phyloP scores from a whole-genome alignment of 2,888 invertebrate species.

The Acheta domesticus region DNA sequence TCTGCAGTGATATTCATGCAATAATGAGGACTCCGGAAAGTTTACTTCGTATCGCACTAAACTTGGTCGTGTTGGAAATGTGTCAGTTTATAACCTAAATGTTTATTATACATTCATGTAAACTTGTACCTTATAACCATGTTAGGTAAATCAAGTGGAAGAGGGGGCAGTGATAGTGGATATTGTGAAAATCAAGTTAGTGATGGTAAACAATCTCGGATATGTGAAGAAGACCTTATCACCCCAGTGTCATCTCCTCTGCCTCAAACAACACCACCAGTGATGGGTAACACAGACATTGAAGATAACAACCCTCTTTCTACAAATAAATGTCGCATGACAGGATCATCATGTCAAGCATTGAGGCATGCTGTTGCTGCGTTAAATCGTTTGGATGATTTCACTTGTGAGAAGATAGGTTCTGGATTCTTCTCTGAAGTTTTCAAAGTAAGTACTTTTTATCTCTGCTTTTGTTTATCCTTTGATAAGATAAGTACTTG shows the following conservation, averaged over 20 bases:
- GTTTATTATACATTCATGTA: slow-evolving; percentile 20
- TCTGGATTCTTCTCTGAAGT: slow-evolving; percentile 96
- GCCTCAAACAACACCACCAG: slow-evolving; percentile 24
- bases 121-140: slow-evolving; percentile 23
- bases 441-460: slow-evolving; percentile 74
- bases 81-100: slow-evolving; percentile 30
- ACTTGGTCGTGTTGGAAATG: slow-evolving; percentile 21
- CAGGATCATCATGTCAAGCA: slow-evolving; percentile 82
- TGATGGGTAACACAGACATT: not conserved
- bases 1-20: not conserved
- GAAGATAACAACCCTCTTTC: not conserved
- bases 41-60: not conserved
- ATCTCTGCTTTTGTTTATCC: not conserved
- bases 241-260: slow-evolving; percentile 24
- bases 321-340: slow-evolving; percentile 47
- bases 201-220: slow-evolving; percentile 26
- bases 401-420: slow-evolving; percentile 88
- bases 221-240: slow-evolving; percentile 29
- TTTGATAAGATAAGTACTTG: not conserved
- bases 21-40: slow-evolving; percentile 12
- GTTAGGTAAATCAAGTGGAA: slow-evolving; percentile 30
- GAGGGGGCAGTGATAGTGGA: slow-evolving; percentile 37
- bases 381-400: slow-evolving; percentile 89
- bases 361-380: slow-evolving; percentile 87
- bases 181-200: slow-evolving; percentile 36